These are phyloP conservation scores for Hydrolagus affinis DNA, from an alignment of 2,113 vertebrate genomes.

Conservation along the genomic window DNA sequence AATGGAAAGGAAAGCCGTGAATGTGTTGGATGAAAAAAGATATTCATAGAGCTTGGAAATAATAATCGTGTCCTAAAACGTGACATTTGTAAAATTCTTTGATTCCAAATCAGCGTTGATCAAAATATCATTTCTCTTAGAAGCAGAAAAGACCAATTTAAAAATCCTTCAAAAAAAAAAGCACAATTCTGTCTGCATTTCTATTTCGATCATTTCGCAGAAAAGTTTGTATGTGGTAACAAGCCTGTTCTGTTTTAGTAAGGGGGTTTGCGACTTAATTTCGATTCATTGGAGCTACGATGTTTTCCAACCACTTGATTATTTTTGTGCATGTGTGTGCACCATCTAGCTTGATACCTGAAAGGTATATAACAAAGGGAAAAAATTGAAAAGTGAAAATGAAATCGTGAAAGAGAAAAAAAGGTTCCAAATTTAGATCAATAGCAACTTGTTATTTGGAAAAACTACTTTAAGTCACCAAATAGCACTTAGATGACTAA, in stretches of 20 bases:
- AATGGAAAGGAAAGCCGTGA: background rate
- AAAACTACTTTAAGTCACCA: conserved; percentile 3
- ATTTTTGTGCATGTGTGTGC: background rate
- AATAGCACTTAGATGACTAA: background rate
- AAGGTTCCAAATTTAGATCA: conserved; percentile 26
- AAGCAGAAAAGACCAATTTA: conserved; percentile 8
- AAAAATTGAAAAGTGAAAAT: background rate
- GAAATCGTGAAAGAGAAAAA: background rate
- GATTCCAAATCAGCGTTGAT: background rate
- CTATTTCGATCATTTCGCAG: conserved; percentile 1
- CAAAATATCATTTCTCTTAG: background rate
- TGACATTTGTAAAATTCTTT: background rate
- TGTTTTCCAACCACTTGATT: background rate
- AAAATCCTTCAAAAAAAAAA: conserved; percentile 10
- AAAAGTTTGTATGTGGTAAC: background rate
- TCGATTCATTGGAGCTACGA: background rate
- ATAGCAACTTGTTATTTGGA: conserved; percentile 8
- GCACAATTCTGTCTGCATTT: background rate
- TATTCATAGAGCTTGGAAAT: background rate
- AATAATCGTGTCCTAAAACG: too few species aligned
- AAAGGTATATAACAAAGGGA: background rate
- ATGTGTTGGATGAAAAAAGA: background rate
- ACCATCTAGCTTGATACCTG: background rate
- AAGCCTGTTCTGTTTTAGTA: background rate
- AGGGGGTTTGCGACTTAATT: background rate